Conservation (phyloP, 1,140 invertebrate genomes). For the Orius laevigatus region DNA sequence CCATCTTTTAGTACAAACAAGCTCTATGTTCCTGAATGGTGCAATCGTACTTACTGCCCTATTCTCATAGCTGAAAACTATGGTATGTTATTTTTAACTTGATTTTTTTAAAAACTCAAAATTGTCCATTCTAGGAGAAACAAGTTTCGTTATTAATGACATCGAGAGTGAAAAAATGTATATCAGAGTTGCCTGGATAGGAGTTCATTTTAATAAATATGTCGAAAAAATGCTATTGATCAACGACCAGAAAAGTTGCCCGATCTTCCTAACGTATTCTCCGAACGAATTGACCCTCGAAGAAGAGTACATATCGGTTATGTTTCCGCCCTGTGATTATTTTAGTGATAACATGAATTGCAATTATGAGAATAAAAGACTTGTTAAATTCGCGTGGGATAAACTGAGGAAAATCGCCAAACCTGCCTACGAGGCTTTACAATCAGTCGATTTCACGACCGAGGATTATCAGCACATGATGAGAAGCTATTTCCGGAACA, state of each 20-base stretch:
- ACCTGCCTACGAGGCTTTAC: slow-evolving; percentile 36
- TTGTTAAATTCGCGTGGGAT: slow-evolving; percentile 48
- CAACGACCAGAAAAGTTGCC: slow-evolving; percentile 23
- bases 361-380: slow-evolving; percentile 42
- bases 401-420: slow-evolving; percentile 34
- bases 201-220: slow-evolving; percentile 30
- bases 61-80: slow-evolving; percentile 3
- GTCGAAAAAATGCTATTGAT: slow-evolving; percentile 28
- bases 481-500: slow-evolving; percentile 26
- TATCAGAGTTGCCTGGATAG: slow-evolving; percentile 47
- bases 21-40: slow-evolving; percentile 1
- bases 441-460: slow-evolving; percentile 35
- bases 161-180: slow-evolving; percentile 35
- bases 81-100: slow-evolving; percentile 3
- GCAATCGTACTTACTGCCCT: slow-evolving; percentile 6
- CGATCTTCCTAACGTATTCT: neutral
- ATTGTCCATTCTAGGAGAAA: slow-evolving; percentile 23
- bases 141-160: slow-evolving; percentile 34
- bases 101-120: neutral
- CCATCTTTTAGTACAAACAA: neutral
- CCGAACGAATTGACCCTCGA: slow-evolving; percentile 2
- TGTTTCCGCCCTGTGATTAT: slow-evolving; percentile 36
- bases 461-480: slow-evolving; percentile 38
- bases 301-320: slow-evolving; percentile 24
- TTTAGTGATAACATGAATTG: slow-evolving; percentile 29